Base-by-base conservation (phyloP, 2,888 invertebrate species). In the Augochlorella aurata region DNA sequence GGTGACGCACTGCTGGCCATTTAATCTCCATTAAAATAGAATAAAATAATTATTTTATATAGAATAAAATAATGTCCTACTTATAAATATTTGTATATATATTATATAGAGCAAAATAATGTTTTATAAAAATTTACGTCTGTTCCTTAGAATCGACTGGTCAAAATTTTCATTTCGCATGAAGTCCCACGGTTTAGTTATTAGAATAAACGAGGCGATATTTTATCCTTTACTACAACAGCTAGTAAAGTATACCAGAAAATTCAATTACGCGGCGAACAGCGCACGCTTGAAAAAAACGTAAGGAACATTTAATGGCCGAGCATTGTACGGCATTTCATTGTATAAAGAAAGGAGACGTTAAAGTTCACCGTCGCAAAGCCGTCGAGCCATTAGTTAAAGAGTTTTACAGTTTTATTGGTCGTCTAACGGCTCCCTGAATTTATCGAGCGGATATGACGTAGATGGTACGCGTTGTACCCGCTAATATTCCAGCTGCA, bases 361-460 rank as follows among this genome's bases (percentile, higher is more conserved):
- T 81, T 87, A 87, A 85, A 89, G 84, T 86, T 86, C 67, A 78
- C 77, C 61, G 69, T 76, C 81, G 83, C 78, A 84, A 83, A 85
- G 81, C 84, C 75, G 76, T 71, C 79, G 77, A 72, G 79, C 87
- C 90, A 89, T 90, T 89, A 89, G 89, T 90, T 89, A 89, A 88
- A 89, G 89, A 89, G 87, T 87, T 90, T 87, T 88, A 82, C 87
- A 86, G 85, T 88, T 91, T 91, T 90, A 90, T 89, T 88, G 90
- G 90, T 76, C 85, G 83, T 80, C 86, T 87, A 89, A 85, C 85
- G 85, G 85, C 79, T 72, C 69, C 77, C 61, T 77, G 86, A 91
- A 91, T 90, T 90, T 90, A 91, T 91, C 87, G 91, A 86, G 88
- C 86, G 86, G 85, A 87, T 89, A 86, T 88, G 85, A 88, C 84